Conservation (phyloP, 1,140 invertebrate genomes). For the Oedothorax gibbosus region DNA sequence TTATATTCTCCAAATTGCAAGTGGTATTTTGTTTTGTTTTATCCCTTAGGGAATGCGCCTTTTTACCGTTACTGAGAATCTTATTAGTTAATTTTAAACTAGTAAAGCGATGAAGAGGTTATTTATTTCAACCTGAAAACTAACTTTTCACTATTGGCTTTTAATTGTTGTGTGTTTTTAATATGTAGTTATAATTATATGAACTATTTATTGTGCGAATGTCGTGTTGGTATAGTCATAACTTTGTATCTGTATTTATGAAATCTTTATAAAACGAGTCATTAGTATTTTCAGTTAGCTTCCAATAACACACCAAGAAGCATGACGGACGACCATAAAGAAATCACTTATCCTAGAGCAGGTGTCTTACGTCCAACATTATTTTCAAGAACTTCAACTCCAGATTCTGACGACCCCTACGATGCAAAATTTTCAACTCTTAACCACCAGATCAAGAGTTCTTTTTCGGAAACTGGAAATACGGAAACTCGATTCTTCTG, state of each 20-base stretch:
- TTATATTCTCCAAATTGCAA: too few relatives aligned
- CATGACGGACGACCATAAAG: constrained; percentile 29
- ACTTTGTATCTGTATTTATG: too few relatives aligned
- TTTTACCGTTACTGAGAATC: too few relatives aligned
- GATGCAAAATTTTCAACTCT: constrained; percentile 49
- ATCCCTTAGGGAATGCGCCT: too few relatives aligned
- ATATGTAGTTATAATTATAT: not conserved
- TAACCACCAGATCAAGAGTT: constrained; percentile 49
- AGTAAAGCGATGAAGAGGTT: not conserved
- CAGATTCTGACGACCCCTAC: constrained; percentile 35
- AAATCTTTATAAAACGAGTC: not conserved
- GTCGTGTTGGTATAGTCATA: too few relatives aligned
- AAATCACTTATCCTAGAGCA: constrained; percentile 38
- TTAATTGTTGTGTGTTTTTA: not conserved
- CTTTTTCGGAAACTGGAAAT: constrained; percentile 44
- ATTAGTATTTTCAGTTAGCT: constrained; percentile 45
- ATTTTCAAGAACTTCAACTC: constrained; percentile 39
- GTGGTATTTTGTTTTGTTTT: too few relatives aligned
- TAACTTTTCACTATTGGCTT: not conserved
- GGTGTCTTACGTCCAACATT: constrained; percentile 14
- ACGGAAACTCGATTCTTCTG: constrained; percentile 52
- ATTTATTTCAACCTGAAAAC: not conserved
- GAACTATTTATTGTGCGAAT: not conserved
- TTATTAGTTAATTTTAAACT: not conserved
- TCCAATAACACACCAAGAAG: constrained; percentile 36